Conservation (phyloP, 2,888 invertebrate species). For the Lottia gigantea region DNA sequence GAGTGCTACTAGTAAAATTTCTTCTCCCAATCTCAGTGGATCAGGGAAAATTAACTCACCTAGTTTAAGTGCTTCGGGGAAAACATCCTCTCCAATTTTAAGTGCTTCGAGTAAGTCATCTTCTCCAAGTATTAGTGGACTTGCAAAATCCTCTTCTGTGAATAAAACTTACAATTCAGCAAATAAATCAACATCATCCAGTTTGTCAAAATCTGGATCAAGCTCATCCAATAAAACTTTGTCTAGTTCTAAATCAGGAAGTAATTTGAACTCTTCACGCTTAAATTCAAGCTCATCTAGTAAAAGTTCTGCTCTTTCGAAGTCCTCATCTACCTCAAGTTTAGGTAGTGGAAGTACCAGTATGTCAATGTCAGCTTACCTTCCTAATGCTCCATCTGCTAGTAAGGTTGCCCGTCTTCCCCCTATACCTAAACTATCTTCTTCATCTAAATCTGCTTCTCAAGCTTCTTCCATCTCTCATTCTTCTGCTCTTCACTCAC, state of each 20-base stretch:
- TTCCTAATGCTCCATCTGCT: slow-evolving; percentile 49
- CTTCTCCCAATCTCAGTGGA: background rate
- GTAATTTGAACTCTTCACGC: slow-evolving; percentile 9
- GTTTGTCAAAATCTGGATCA: slow-evolving; percentile 22
- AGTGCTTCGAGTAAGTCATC: slow-evolving; percentile 1
- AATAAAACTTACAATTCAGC: slow-evolving; percentile 23
- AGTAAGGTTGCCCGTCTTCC: slow-evolving; percentile 56
- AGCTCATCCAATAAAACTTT: slow-evolving; percentile 14
- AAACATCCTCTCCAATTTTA: background rate
- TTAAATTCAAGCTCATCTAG: background rate
- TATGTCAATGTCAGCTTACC: slow-evolving; percentile 49
- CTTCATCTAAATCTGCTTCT: slow-evolving; percentile 35
- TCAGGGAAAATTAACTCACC: slow-evolving; percentile 6
- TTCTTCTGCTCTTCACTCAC: background rate
- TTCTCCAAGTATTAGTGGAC: background rate
- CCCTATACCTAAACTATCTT: slow-evolving; percentile 53
- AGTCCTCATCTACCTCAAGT: slow-evolving; percentile 28
- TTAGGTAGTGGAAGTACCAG: slow-evolving; percentile 26
- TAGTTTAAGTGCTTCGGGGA: slow-evolving; percentile 2
- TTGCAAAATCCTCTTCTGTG: slow-evolving; percentile 9
- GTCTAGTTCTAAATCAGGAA: slow-evolving; percentile 11
- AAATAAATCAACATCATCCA: slow-evolving; percentile 17
- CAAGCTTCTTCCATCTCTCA: slow-evolving; percentile 20
- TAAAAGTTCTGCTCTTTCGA: slow-evolving; percentile 15
- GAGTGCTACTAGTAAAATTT: background rate